Evolutionary conservation across 2,797 vertebrate species (phyloP), one percentile per base, ranked within the genome.

Genomic region (Pseudomugil tenellus): DNA sequence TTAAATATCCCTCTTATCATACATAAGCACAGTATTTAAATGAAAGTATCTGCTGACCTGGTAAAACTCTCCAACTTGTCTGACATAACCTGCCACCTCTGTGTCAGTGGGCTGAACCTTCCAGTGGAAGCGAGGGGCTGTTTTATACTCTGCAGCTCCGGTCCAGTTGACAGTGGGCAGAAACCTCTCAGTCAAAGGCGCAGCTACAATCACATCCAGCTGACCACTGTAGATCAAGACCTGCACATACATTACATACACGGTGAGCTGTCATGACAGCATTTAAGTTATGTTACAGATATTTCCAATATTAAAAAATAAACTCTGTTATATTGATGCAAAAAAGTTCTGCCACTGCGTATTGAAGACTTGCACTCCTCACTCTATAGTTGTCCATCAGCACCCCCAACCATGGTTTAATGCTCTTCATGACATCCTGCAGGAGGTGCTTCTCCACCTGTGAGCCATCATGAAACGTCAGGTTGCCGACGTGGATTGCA

Each of bases 331-430:
- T 19, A 46, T 46, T 14, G 2, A n/a, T n/a, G 19, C 2, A 46
- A n/a, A 46, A 3, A 46, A 9, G 41, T n/a, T 16, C 3, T 16
- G 23, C 9, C 5, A 32, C 17, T 21, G 3, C 13, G 14, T 2
- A 23, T 2, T 43, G 11, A 25, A 25, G 25, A 56, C 19, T 34
- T 19, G 25, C 28, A 29, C 12, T 11, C 9, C 77, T 94, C 85
- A 95, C 96, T 93, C 94, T 95, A 46, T 98, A 98, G 83, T 96
- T 92, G 71, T 96, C 92, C 94, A 96, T 96, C 82, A 97, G 92
- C 63, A 92, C 80, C 17, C 88, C 90, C 63, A 97, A 91, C 96
- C 96, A 98, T 0, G 95, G 95, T 62, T 96, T 97, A 79, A 97
- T 93, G 70, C 94, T 96, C 89, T 96, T 94, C 89, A 95, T 92